Percentiles rank a stretch among this genome's conserved stretches.
These are phyloP conservation scores for Atherinomorus stipes DNA, from an alignment of 2,113 vertebrate species.

Conservation along the genomic window DNA sequence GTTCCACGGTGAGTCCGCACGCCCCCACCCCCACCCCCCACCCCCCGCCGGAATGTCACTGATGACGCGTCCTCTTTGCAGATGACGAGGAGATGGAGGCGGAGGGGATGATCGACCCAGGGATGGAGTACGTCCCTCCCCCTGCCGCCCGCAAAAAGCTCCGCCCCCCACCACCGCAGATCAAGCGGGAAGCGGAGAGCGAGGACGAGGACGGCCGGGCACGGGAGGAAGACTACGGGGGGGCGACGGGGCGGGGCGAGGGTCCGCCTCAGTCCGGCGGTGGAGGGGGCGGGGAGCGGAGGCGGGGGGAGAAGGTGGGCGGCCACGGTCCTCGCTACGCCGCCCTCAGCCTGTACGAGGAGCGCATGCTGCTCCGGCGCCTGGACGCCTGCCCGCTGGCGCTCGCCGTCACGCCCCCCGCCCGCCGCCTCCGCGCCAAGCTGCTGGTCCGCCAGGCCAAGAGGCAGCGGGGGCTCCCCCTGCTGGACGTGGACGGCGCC, in stretches of 20 bases:
- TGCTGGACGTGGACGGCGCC: slow-evolving; percentile 92
- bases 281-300: slow-evolving; percentile 71
- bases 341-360: slow-evolving; percentile 91
- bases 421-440: slow-evolving; percentile 90
- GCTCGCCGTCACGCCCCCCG: slow-evolving; percentile 89
- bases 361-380: slow-evolving; percentile 89
- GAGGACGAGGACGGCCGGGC: slow-evolving; percentile 89
- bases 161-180: slow-evolving; percentile 83
- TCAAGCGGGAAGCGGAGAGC: slow-evolving; percentile 94
- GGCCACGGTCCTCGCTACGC: slow-evolving; percentile 68
- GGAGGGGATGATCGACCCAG: slow-evolving; percentile 95
- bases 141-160: slow-evolving; percentile 88
- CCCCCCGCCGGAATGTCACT: neutral
- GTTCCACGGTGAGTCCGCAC: slow-evolving; percentile 91
- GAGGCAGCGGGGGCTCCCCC: slow-evolving; percentile 89
- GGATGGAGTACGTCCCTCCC: slow-evolving; percentile 92
- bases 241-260: neutral
- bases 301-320: slow-evolving; percentile 59
- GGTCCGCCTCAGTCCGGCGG: slow-evolving; percentile 54
- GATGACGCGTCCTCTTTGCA: slow-evolving; percentile 51
- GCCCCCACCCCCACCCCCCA: accelerated
- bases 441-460: slow-evolving; percentile 92
- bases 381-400: slow-evolving; percentile 91
- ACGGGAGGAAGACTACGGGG: slow-evolving; percentile 81
- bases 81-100: slow-evolving; percentile 95